phyloP scores from a whole-genome alignment of 2,888 invertebrate species.

The Nasonovia ribisnigri region DNA sequence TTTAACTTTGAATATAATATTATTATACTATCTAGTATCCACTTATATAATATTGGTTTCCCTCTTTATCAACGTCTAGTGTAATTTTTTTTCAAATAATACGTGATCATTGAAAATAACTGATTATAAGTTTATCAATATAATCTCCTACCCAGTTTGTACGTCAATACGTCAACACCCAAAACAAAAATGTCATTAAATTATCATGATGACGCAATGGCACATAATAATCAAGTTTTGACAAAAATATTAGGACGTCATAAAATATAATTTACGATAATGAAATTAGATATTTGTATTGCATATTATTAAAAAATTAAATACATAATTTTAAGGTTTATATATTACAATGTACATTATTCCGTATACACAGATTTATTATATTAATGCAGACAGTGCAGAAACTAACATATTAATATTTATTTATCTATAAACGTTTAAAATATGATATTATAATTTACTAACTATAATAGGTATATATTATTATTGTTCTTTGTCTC shows the following conservation, averaged over 20 bases:
- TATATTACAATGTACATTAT: not conserved
- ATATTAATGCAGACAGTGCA: not conserved
- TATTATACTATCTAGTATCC: not conserved
- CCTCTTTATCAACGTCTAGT: not conserved
- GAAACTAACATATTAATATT: not conserved
- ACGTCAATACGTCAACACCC: not conserved
- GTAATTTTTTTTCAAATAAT: not conserved
- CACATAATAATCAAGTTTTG: not conserved
- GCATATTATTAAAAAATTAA: not conserved
- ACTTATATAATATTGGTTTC: not conserved
- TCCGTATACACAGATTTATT: not conserved
- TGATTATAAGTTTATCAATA: not conserved
- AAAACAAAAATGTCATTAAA: not conserved
- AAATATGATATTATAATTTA: not conserved
- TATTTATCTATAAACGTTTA: not conserved
- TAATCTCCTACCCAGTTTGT: not conserved
- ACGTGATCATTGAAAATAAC: not conserved
- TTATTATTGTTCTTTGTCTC: not conserved
- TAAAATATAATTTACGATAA: not conserved
- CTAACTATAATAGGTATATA: not conserved
- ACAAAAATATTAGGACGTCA: not conserved
- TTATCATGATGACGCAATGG: not conserved
- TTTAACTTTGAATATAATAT: not conserved
- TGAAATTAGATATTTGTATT: not conserved
- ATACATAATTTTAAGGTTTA: not conserved